Conservation (phyloP, 2,888 invertebrate species). For the Folsomia manolachei region DNA sequence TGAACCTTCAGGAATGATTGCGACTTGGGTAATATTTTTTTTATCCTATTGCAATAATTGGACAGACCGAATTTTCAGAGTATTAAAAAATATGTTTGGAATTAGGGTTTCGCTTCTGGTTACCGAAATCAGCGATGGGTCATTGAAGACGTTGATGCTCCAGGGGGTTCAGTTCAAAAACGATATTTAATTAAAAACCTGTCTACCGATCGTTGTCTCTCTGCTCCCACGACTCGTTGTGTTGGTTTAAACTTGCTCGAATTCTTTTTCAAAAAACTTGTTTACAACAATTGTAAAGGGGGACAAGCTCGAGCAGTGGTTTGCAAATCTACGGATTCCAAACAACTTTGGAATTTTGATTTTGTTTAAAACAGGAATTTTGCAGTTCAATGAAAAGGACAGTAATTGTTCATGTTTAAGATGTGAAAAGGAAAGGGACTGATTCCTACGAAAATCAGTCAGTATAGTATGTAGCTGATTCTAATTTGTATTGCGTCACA, state of each 20-base stretch:
- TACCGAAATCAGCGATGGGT: background rate
- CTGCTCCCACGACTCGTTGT: background rate
- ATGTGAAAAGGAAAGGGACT: too few relatives aligned
- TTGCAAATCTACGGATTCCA: background rate
- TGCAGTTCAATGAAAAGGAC: too few relatives aligned
- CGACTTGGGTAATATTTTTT: background rate
- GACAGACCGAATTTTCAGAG: background rate
- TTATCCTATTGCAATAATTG: background rate
- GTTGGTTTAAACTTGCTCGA: background rate
- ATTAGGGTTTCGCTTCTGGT: background rate
- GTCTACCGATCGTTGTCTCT: background rate
- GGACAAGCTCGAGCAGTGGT: background rate
- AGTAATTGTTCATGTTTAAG: too few relatives aligned
- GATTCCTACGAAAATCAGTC: too few relatives aligned
- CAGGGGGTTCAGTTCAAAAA: background rate
- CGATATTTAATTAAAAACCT: background rate
- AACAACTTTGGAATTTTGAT: background rate
- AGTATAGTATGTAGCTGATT: too few relatives aligned
- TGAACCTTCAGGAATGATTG: background rate
- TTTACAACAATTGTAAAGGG: background rate
- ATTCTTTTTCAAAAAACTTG: constrained; percentile 1
- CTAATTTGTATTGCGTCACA: too few relatives aligned
- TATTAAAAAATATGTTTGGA: background rate
- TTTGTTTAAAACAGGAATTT: background rate
- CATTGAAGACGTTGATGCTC: background rate